Evolutionary conservation across 2,113 vertebrate genomes (phyloP).

Genomic region (Salminus brasiliensis): DNA sequence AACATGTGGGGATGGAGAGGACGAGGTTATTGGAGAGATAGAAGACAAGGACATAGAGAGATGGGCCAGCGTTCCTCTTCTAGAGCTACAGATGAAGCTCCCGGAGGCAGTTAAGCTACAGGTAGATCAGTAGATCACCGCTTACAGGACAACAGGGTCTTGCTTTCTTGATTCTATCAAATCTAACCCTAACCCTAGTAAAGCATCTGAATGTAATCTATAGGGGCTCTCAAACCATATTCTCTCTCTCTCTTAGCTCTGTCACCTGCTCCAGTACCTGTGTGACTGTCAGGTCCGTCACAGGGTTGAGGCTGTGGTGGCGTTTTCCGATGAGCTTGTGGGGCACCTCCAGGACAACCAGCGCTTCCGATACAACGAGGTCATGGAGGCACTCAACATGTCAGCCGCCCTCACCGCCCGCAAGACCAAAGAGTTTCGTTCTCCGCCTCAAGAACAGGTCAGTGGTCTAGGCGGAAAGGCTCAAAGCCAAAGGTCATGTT

Average conservation of each 20-base stretch:
- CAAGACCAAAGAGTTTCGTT: conserved; percentile 94
- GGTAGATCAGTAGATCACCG: conserved; percentile 64
- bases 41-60: conserved; percentile 58
- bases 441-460: conserved; percentile 95
- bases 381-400: conserved; percentile 97
- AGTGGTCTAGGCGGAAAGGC: not conserved
- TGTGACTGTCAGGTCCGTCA: conserved; percentile 93
- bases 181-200: too few relatives aligned
- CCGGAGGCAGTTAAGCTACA: conserved; percentile 92
- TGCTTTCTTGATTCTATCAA: too few relatives aligned
- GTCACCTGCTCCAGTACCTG: conserved; percentile 90
- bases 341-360: conserved; percentile 91
- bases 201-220: not conserved
- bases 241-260: conserved; percentile 79
- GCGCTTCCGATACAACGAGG: conserved; percentile 90
- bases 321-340: conserved; percentile 89
- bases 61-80: conserved; percentile 68
- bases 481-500: not conserved
- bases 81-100: conserved; percentile 91
- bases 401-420: conserved; percentile 93
- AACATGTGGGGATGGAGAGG: conserved; percentile 35
- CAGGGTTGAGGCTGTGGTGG: conserved; percentile 91
- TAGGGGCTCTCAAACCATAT: not conserved
- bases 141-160: too few relatives aligned
- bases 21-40: conserved; percentile 59